Evolutionary conservation across 2,797 vertebrate species (phyloP).

Genomic region (Scolopax rusticola): DNA sequence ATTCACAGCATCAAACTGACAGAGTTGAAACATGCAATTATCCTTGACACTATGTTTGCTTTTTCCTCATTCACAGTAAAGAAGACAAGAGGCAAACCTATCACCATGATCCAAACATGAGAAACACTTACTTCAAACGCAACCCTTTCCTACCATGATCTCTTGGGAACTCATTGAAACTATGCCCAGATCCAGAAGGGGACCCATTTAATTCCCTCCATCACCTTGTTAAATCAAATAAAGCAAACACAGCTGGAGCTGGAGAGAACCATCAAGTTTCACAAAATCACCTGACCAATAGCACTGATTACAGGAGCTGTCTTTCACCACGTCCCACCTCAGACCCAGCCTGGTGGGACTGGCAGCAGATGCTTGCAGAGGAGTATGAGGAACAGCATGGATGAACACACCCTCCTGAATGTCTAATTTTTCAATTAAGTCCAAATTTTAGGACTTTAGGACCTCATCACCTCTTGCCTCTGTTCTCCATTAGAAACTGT

Average conservation of each 20-base stretch:
- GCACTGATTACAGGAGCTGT: neutral
- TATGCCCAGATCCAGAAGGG: neutral
- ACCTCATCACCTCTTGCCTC: neutral
- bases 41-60: neutral
- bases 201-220: neutral
- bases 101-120: neutral
- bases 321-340: neutral
- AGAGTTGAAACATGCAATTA: neutral
- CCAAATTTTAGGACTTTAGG: neutral
- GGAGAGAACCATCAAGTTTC: neutral
- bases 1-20: neutral
- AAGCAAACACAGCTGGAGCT: neutral
- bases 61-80: neutral
- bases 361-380: neutral
- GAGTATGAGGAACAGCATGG: neutral
- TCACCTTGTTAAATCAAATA: neutral
- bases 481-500: neutral
- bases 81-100: neutral
- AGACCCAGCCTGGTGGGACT: neutral
- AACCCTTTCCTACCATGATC: neutral
- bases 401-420: rapidly evolving
- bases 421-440: neutral
- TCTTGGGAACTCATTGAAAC: neutral
- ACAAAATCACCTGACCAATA: neutral
- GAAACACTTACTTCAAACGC: neutral